phyloP scores from a whole-genome alignment of 2,888 invertebrate genomes.

The Sialis lutaria region DNA sequence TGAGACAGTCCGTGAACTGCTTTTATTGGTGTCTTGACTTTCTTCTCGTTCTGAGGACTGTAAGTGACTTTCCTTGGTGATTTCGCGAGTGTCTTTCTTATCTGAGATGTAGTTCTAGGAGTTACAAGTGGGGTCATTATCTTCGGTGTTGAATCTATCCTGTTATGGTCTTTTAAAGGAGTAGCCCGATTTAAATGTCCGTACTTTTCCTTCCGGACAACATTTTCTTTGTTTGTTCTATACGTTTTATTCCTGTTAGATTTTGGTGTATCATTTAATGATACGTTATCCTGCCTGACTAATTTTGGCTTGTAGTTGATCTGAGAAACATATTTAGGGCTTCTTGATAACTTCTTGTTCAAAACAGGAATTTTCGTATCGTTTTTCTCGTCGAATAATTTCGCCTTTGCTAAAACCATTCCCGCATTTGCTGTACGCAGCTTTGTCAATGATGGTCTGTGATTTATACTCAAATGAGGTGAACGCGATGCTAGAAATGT shows the following conservation, averaged over 20 bases:
- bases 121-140: constrained; percentile 9
- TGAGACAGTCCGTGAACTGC: constrained; percentile 10
- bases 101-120: constrained; percentile 29
- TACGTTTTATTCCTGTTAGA: too few relatives aligned
- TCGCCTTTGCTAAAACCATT: constrained; percentile 63
- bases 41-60: constrained; percentile 26
- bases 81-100: constrained; percentile 38
- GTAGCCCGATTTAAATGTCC: background rate
- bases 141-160: background rate
- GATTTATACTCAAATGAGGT: constrained; percentile 33
- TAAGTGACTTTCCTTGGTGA: constrained; percentile 35
- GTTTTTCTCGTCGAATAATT: constrained; percentile 41
- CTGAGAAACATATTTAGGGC: background rate
- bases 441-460: constrained; percentile 53
- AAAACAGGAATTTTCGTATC: constrained; percentile 14
- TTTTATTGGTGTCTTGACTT: constrained; percentile 40
- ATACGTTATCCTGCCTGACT: background rate
- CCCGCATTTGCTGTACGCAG: constrained; percentile 59
- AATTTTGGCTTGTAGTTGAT: background rate
- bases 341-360: too few relatives aligned
- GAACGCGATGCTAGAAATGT: constrained; percentile 25
- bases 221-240: too few relatives aligned
- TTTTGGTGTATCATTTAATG: constrained; percentile 2
- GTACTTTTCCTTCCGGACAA: too few relatives aligned
- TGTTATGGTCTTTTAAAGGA: constrained; percentile 3